Percentiles rank a stretch among this genome's conserved stretches.
Evolutionary conservation across 2,888 invertebrate genomes (phyloP).

Genomic region (Agonopterix subpropinquella): DNA sequence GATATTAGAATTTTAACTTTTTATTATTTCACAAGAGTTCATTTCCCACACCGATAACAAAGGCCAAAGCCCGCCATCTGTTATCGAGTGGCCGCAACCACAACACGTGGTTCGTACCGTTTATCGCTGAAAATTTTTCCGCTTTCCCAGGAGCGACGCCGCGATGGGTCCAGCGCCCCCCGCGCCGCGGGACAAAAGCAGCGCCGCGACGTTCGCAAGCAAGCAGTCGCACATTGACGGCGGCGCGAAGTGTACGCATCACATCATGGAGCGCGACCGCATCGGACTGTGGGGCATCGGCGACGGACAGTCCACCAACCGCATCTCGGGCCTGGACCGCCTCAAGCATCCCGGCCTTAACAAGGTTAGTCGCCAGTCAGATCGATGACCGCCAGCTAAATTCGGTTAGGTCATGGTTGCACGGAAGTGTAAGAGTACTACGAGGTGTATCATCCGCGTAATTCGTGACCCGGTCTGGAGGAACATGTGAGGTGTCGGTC

Average conservation of each 20-base stretch:
- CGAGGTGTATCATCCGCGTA: constrained; percentile 18
- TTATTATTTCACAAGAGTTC: too few relatives aligned
- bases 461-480: constrained; percentile 10
- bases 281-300: constrained; percentile 78
- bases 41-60: neutral
- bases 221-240: constrained; percentile 50
- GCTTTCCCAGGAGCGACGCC: constrained; percentile 70
- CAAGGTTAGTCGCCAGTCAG: constrained; percentile 61
- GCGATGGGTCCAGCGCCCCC: constrained; percentile 66
- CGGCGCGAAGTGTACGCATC: constrained; percentile 47
- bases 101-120: constrained; percentile 37
- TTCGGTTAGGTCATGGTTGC: constrained; percentile 51
- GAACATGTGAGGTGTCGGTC: neutral
- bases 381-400: constrained; percentile 24
- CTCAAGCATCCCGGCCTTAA: constrained; percentile 81
- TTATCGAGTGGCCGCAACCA: constrained; percentile 48
- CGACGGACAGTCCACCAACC: constrained; percentile 72
- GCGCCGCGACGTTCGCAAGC: constrained; percentile 28
- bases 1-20: too few relatives aligned
- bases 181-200: constrained; percentile 58
- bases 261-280: constrained; percentile 76
- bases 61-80: constrained; percentile 48
- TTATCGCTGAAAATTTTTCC: constrained; percentile 64
- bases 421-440: constrained; percentile 33
- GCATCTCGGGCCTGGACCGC: constrained; percentile 79